A percentile compares a stretch with the other conserved stretches of the same genome.
Conservation (phyloP, 2,888 invertebrate species). For the Drosophila pseudotalamancana region DNA sequence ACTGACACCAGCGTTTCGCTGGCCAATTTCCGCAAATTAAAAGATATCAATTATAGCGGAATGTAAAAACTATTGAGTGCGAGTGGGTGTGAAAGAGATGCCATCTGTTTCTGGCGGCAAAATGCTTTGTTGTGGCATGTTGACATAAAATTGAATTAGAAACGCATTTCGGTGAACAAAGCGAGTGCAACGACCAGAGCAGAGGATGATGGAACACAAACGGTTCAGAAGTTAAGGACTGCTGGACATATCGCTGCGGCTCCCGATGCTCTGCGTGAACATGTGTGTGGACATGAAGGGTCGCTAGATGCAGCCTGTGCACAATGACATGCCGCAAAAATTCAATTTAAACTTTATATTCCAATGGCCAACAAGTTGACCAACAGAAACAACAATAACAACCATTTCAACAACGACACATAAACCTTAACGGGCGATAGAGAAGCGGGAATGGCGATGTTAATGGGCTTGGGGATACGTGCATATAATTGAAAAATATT, state of each 20-base stretch:
- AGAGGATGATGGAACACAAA: neutral
- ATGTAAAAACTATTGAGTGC: slow-evolving; percentile 48
- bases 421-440: slow-evolving; percentile 9
- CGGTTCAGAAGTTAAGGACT: slow-evolving; percentile 18
- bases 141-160: slow-evolving; percentile 75
- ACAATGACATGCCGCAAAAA: slow-evolving; percentile 76
- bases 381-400: slow-evolving; percentile 19
- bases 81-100: slow-evolving; percentile 19
- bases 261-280: slow-evolving; percentile 4
- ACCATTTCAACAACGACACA: slow-evolving; percentile 9
- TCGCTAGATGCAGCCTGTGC: slow-evolving; percentile 50
- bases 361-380: slow-evolving; percentile 60
- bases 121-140: slow-evolving; percentile 37
- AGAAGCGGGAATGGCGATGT: neutral
- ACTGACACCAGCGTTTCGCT: slow-evolving; percentile 33
- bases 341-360: slow-evolving; percentile 77
- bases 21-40: slow-evolving; percentile 64
- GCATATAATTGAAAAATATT: slow-evolving; percentile 75
- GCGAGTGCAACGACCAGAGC: slow-evolving; percentile 31
- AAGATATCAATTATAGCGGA: slow-evolving; percentile 71
- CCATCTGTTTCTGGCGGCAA: slow-evolving; percentile 32
- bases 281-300: slow-evolving; percentile 22
- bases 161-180: slow-evolving; percentile 65
- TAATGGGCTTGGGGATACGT: slow-evolving; percentile 37
- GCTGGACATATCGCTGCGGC: slow-evolving; percentile 4